Evolutionary conservation across 2,888 invertebrate genomes (phyloP), one percentile per base, ranked within the genome.

Genomic region (Drosophila pullipes): DNA sequence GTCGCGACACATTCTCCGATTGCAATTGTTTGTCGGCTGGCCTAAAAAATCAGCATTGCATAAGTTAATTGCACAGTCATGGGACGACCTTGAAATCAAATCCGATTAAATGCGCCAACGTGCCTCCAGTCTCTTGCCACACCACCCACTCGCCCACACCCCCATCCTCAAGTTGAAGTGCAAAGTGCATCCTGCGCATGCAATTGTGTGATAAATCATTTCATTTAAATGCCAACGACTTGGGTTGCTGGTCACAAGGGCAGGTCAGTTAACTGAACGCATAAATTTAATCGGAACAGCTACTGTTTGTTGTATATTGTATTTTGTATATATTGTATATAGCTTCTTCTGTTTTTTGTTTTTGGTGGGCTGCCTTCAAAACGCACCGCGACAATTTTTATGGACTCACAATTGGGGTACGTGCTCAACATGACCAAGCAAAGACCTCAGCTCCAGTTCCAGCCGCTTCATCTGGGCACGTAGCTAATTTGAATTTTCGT

Each of bases 371-470:
- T 65, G 61, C 89, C 89, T 85, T 85, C 88, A 67, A 68, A 60
- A 68, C 49, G 25, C 30, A 72, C 71, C 53, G 60, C 66, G 70
- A 68, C 67, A 65, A 58, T 73, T 66, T 89, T 89, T 77, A 87
- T 87, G 85, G 87, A 61, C 78, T 70, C 79, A 70, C 78, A 76
- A 60, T 65, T 50, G 49, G 62, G 57, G 4, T 39, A 88, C 87
- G 90, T 87, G 87, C 72, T 50, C 65, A 73, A 71, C 75, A 86
- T 87, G 57, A 50, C 25, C 52, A 62, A 89, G 71, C 57, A 54
- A 44, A 69, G 65, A 67, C 77, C 76, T 81, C 69, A 66, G 66
- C 57, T 67, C 50, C 64, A 76, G 60, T 52, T 64, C 47, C 55
- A 58, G 28, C 58, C 30, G 58, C 47, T 35, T 41, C 44, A 25